phyloP scores from a whole-genome alignment of 1,140 invertebrate genomes.

The Eupeodes corollae region DNA sequence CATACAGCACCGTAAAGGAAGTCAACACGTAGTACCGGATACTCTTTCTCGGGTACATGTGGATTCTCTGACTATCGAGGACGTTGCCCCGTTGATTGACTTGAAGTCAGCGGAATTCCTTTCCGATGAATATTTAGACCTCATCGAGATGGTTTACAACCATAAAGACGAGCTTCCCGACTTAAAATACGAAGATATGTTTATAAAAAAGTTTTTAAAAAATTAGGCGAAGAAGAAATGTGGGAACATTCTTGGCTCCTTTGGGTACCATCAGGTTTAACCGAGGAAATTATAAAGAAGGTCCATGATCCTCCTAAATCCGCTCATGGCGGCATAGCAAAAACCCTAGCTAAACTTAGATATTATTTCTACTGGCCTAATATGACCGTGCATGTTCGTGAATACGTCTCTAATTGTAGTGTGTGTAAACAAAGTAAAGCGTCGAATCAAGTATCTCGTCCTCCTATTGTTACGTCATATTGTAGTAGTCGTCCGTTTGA shows the following conservation, averaged over 20 bases:
- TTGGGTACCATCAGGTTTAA: conserved; percentile 1
- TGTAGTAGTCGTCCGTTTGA: neutral
- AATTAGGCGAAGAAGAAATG: too few species aligned
- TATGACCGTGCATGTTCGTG: neutral
- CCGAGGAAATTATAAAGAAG: neutral
- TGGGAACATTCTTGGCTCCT: neutral
- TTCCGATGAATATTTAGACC: too few species aligned
- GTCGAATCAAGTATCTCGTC: neutral
- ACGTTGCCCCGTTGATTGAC: too few species aligned
- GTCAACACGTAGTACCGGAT: conserved; percentile 27
- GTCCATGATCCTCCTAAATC: neutral
- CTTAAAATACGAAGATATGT: too few species aligned
- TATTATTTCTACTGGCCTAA: conserved; percentile 2
- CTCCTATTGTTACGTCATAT: neutral
- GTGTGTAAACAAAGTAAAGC: conserved; percentile 2
- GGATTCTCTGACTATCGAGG: too few species aligned
- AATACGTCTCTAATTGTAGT: conserved; percentile 2
- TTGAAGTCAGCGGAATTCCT: too few species aligned
- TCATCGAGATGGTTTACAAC: too few species aligned
- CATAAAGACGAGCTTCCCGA: too few species aligned
- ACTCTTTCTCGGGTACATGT: conserved; percentile 17
- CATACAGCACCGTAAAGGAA: conserved; percentile 34
- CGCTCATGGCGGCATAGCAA: conserved; percentile 1
- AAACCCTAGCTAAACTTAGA: neutral
- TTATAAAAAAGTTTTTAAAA: too few species aligned